phyloP scores from a whole-genome alignment of 2,797 vertebrate species.

The Eupleurogrammus muticus region DNA sequence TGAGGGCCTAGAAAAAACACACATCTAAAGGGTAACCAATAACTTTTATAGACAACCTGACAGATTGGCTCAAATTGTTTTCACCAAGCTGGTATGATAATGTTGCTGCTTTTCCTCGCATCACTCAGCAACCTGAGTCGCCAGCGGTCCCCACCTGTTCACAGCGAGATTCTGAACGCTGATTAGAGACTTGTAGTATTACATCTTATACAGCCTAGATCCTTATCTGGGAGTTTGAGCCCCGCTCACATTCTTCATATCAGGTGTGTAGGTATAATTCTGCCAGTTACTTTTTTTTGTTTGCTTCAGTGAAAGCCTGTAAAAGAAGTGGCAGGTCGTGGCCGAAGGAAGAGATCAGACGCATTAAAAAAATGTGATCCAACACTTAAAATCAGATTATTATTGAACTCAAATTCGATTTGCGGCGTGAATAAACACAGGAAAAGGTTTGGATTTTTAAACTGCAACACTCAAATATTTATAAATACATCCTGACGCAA shows the following conservation, averaged over 20 bases:
- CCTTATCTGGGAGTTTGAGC: slow-evolving; percentile 27
- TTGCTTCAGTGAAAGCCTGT: not conserved
- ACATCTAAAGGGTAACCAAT: slow-evolving; percentile 26
- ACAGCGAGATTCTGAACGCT: slow-evolving; percentile 25
- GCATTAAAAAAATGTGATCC: not conserved
- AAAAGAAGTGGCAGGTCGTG: not conserved
- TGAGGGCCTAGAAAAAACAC: not conserved
- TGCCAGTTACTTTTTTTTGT: not conserved
- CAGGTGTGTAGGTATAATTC: slow-evolving; percentile 18
- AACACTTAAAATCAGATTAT: not conserved
- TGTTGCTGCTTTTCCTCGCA: slow-evolving; percentile 23
- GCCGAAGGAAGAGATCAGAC: not conserved
- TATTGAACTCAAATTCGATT: not conserved
- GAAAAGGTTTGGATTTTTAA: not conserved
- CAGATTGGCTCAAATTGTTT: slow-evolving; percentile 22
- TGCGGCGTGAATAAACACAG: slow-evolving; percentile 3
- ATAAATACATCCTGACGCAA: not conserved
- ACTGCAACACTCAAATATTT: not conserved
- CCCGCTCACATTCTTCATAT: slow-evolving; percentile 18
- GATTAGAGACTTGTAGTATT: slow-evolving; percentile 34
- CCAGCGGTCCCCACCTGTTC: slow-evolving; percentile 15
- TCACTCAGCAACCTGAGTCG: slow-evolving; percentile 16
- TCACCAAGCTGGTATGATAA: slow-evolving; percentile 13
- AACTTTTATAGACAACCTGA: slow-evolving; percentile 18
- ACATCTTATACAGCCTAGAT: slow-evolving; percentile 26